phyloP scores from a whole-genome alignment of 1,140 invertebrate genomes.

The Littorina saxatilis region DNA sequence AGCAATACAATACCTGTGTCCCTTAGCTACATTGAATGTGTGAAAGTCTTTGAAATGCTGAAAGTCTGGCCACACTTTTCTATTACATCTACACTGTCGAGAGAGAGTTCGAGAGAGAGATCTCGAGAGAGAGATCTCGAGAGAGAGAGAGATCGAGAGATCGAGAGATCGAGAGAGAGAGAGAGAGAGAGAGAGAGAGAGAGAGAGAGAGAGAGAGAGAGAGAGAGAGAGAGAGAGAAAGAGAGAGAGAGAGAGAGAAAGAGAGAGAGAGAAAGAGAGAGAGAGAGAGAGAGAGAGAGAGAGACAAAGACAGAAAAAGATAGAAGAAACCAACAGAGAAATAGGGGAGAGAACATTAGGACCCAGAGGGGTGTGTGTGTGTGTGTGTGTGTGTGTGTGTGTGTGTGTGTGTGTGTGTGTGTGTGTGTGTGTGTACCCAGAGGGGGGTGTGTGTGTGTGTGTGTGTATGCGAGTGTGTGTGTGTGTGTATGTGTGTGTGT shows the following conservation, averaged over 20 bases:
- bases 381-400: constrained; percentile 20
- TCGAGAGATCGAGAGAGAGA: too few species aligned
- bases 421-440: background rate
- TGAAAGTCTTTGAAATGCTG: too few species aligned
- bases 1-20: too few species aligned
- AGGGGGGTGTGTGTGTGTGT: background rate
- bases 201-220: background rate
- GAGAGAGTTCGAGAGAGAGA: too few species aligned
- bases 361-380: background rate
- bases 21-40: too few species aligned
- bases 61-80: too few species aligned
- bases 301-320: background rate
- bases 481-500: too few species aligned
- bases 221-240: background rate
- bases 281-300: background rate
- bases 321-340: background rate
- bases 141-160: too few species aligned
- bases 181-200: background rate
- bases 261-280: background rate
- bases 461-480: background rate
- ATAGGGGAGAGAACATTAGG: too few species aligned
- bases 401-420: constrained; percentile 18
- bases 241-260: background rate
- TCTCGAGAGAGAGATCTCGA: too few species aligned
- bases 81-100: too few species aligned